phyloP scores from a whole-genome alignment of 2,888 invertebrate genomes.

The Brenthis daphne region DNA sequence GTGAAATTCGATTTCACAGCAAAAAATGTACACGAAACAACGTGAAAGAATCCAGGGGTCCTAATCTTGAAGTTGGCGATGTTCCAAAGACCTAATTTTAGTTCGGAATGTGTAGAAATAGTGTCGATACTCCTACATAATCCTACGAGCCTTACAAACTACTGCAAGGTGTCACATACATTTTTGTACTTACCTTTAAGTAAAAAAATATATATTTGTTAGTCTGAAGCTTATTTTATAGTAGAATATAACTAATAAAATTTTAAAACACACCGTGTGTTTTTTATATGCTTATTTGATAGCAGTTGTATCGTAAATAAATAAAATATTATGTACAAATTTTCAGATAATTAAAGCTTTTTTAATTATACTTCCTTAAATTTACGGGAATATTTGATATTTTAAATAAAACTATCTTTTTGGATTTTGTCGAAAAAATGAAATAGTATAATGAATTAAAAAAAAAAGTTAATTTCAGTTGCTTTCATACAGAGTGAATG shows the following conservation, averaged over 20 bases:
- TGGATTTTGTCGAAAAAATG: background rate
- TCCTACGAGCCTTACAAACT: constrained; percentile 1
- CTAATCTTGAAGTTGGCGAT: constrained; percentile 36
- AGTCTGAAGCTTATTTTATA: background rate
- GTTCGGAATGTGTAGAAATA: constrained; percentile 21
- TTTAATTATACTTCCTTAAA: no score
- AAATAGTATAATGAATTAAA: background rate
- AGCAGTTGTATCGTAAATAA: no score
- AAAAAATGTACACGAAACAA: constrained; percentile 22
- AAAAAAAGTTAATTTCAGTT: constrained; percentile 14
- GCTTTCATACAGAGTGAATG: constrained; percentile 2
- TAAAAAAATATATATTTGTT: background rate
- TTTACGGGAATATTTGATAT: no score
- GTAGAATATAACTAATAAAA: no score
- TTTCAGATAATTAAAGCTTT: no score
- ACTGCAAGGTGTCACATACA: background rate
- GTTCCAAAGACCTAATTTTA: constrained; percentile 38
- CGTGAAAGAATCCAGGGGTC: constrained; percentile 28
- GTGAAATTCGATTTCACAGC: constrained; percentile 28
- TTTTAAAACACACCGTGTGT: no score
- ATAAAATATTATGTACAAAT: no score
- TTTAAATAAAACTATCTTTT: no score
- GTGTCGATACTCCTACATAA: constrained; percentile 31
- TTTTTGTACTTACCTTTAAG: background rate
- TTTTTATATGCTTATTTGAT: no score